Percentiles rank a stretch among this genome's conserved stretches.
These are phyloP conservation scores for Epistrophe grossulariae DNA, from an alignment of 2,888 invertebrate genomes.

Conservation along the genomic window DNA sequence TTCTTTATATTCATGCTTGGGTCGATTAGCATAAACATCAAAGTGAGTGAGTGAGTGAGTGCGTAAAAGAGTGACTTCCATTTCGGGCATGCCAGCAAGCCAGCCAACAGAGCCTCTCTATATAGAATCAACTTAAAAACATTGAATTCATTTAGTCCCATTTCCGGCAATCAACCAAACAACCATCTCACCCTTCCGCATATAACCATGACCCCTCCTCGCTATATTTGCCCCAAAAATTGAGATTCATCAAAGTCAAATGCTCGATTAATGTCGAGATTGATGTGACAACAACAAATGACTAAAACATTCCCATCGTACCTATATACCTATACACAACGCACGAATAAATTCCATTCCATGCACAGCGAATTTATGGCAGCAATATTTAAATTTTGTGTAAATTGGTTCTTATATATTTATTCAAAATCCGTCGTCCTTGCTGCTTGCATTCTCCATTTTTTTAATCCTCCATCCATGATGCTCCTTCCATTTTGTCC, in stretches of 20 bases:
- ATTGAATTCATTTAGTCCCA: constrained; percentile 47
- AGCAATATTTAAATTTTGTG: constrained; percentile 40
- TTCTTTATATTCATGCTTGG: constrained; percentile 46
- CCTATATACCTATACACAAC: not conserved
- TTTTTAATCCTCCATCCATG: not conserved
- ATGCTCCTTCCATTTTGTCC: not conserved
- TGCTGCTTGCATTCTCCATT: constrained; percentile 1
- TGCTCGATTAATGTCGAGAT: constrained; percentile 67
- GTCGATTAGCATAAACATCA: constrained; percentile 56
- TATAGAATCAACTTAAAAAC: constrained; percentile 26
- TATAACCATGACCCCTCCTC: no score
- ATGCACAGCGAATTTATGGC: constrained; percentile 46
- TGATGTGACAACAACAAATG: constrained; percentile 65
- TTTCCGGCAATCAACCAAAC: constrained; percentile 25
- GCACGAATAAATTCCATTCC: constrained; percentile 6
- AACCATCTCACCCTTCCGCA: not conserved
- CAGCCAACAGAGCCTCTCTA: not conserved
- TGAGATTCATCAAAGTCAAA: constrained; percentile 68
- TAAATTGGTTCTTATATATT: constrained; percentile 16
- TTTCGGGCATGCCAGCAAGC: not conserved
- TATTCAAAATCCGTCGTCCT: constrained; percentile 27
- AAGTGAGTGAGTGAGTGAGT: constrained; percentile 2
- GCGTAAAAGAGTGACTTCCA: constrained; percentile 24
- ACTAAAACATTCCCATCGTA: constrained; percentile 6
- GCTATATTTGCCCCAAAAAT: not conserved